Base-by-base conservation (phyloP, 2,888 invertebrate species). In the Fragum sueziense region DNA sequence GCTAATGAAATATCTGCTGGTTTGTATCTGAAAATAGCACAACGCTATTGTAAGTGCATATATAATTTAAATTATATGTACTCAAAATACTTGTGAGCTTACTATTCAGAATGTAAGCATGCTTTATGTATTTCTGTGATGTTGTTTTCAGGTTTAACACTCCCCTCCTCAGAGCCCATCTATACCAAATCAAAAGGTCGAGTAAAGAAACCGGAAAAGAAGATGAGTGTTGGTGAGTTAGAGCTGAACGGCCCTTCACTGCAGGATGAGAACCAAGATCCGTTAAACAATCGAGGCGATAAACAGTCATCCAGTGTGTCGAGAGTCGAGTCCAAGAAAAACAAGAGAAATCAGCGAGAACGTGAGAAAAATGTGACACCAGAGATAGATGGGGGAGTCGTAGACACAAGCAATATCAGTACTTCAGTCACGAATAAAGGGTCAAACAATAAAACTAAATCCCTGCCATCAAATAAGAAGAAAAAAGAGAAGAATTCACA, bases 101-200 rank as follows among this genome's bases (percentile, higher is more conserved):
- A n/a, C n/a, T n/a, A n/a, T n/a, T n/a, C n/a, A n/a, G n/a, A n/a
- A n/a, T n/a, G n/a, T n/a, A n/a, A n/a, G n/a, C n/a, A n/a, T n/a
- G n/a, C n/a, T n/a, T n/a, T n/a, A n/a, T n/a, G n/a, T n/a, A n/a
- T n/a, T n/a, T n/a, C n/a, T n/a, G n/a, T n/a, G n/a, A 37, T 37
- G 37, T 37, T 37, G 14, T 20, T 79, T 80, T 1, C 73, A 88
- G 88, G 88, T 62, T 79, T 86, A 27, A 85, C 85, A 25, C 76
- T 88, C 67, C 86, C 87, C 69, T 84, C 86, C 2, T 85, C 83
- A 57, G 87, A 87, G 70, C 86, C 88, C 34, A 85, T 86, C 27
- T 85, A 82, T 62, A 76, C 80, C 51, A 87, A 86, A 61, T 78
- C 83, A 52, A 83, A 82, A 54, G 77, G 79, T 9, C 79, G 81